Conservation (phyloP, 2,113 vertebrate genomes). For the Heptranchias perlo region DNA sequence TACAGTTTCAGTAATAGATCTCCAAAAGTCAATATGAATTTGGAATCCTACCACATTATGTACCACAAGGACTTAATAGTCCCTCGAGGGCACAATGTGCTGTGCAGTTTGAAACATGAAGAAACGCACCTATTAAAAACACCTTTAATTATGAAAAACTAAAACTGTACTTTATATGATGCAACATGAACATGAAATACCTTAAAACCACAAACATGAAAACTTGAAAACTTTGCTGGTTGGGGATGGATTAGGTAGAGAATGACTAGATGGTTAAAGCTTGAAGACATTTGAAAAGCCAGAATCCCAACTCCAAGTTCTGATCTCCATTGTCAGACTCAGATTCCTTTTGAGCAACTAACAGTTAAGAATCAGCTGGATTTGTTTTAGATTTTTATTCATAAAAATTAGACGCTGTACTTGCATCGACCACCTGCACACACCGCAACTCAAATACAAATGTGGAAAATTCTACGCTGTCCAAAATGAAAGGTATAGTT, state of each 20-base stretch:
- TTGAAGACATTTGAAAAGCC: background rate
- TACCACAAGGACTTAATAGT: background rate
- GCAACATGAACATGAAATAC: background rate
- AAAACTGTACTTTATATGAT: background rate
- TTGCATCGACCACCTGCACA: background rate
- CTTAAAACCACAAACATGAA: background rate
- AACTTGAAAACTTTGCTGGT: background rate
- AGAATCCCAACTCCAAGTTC: background rate
- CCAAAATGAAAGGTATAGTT: background rate
- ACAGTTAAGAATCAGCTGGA: background rate
- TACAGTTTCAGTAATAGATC: background rate
- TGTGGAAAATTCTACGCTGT: background rate
- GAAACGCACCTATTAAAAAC: background rate
- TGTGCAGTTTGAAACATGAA: background rate
- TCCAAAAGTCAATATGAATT: constrained; percentile 15
- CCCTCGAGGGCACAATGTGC: constrained; percentile 8
- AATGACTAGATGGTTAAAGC: background rate
- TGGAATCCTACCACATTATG: background rate
- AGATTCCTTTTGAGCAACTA: background rate
- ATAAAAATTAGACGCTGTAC: background rate
- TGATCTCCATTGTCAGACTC: background rate
- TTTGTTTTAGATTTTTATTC: background rate
- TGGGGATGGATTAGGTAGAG: background rate
- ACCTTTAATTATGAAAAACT: background rate
- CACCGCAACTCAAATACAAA: background rate